phyloP scores from a whole-genome alignment of 2,888 invertebrate species.

The Apamea anceps region DNA sequence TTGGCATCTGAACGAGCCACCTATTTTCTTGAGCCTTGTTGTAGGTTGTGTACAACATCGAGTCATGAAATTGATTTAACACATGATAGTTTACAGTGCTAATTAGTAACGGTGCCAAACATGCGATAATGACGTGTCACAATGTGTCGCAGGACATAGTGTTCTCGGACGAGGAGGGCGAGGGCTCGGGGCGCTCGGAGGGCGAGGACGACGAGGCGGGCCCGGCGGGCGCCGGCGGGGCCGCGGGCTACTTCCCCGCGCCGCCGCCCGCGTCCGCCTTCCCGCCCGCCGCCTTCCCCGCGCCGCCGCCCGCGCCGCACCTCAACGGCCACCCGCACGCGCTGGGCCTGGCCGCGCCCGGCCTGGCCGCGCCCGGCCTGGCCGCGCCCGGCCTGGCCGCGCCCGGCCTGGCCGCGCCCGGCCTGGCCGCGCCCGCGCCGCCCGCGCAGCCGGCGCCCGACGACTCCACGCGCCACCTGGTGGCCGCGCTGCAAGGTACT shows the following conservation, averaged over 20 bases:
- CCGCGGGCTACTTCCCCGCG: constrained; percentile 78
- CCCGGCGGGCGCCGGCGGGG: constrained; percentile 64
- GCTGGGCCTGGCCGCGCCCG: constrained; percentile 5
- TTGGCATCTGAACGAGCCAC: no score
- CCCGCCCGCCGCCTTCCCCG: constrained; percentile 69
- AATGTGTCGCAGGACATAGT: constrained; percentile 86
- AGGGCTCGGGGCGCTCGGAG: constrained; percentile 90
- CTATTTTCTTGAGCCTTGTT: no score
- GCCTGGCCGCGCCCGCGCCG: constrained; percentile 49
- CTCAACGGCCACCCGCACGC: constrained; percentile 69
- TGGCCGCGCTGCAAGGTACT: constrained; percentile 76
- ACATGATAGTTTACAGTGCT: no score
- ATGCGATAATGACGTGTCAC: not conserved
- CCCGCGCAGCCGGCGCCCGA: constrained; percentile 69
- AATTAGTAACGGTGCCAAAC: not conserved
- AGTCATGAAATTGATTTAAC: not conserved
- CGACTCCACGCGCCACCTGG: constrained; percentile 53
- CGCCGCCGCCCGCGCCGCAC: constrained; percentile 68
- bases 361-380: constrained; percentile 68
- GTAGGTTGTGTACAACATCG: no score
- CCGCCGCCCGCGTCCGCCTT: constrained; percentile 74
- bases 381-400: constrained; percentile 71
- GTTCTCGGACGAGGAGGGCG: constrained; percentile 91
- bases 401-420: constrained; percentile 63
- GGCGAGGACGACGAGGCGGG: constrained; percentile 91